phyloP scores from a whole-genome alignment of 2,797 vertebrate genomes.

The Sphenodon punctatus region DNA sequence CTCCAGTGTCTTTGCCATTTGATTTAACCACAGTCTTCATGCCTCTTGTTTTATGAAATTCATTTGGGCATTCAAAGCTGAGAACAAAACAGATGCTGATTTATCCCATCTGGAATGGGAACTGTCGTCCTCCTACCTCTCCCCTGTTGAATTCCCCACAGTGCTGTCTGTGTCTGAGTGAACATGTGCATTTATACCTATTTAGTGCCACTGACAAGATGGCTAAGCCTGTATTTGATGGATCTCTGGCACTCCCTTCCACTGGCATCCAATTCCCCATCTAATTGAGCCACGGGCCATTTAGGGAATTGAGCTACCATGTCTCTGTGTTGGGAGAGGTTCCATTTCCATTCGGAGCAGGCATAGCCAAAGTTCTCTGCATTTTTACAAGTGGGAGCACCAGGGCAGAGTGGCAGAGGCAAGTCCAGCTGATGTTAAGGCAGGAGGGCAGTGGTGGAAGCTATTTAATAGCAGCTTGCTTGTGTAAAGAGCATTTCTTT shows the following conservation, averaged over 20 bases:
- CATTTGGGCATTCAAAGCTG: slow-evolving; percentile 6
- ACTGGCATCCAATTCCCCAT: neutral
- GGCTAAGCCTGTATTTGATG: neutral
- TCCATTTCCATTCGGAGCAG: slow-evolving; percentile 1
- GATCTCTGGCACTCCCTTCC: neutral
- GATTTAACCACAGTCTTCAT: neutral
- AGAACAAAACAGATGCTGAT: slow-evolving; percentile 25
- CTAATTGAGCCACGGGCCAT: neutral
- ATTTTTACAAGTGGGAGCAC: neutral
- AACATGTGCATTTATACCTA: slow-evolving; percentile 29
- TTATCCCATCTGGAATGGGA: slow-evolving; percentile 51
- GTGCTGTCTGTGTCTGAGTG: slow-evolving; percentile 25
- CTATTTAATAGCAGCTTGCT: neutral
- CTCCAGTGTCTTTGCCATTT: neutral
- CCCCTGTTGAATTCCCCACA: neutral
- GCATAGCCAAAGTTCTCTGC: neutral
- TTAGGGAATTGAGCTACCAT: neutral
- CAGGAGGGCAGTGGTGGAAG: accelerated
- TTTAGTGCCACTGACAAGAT: slow-evolving; percentile 20
- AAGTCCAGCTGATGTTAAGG: neutral
- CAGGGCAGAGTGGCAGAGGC: neutral
- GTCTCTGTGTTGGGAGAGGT: neutral
- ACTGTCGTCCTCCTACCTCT: neutral
- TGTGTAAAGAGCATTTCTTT: neutral
- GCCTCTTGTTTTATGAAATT: neutral